Evolutionary conservation across 2,888 invertebrate genomes (phyloP).

Genomic region (Netelia inedita): DNA sequence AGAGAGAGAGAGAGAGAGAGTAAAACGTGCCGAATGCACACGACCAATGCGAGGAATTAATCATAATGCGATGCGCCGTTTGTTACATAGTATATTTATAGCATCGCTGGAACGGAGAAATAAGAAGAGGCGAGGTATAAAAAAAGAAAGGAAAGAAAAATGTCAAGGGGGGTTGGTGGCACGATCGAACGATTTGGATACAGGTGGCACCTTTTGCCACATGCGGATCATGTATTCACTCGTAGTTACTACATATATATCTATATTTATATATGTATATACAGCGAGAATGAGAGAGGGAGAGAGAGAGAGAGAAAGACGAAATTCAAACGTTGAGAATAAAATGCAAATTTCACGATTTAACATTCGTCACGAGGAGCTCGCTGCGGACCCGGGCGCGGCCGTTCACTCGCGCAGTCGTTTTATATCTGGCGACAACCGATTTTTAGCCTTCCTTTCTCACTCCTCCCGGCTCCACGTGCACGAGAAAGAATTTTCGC

Average conservation of each 20-base stretch:
- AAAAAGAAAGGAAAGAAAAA: conserved; percentile 64
- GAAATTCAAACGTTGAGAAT: conserved; percentile 65
- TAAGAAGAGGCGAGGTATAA: conserved; percentile 46
- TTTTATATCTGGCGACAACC: conserved; percentile 55
- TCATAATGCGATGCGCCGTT: conserved; percentile 59
- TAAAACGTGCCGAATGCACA: conserved; percentile 61
- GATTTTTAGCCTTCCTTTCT: conserved; percentile 37
- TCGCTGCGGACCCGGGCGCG: conserved; percentile 64
- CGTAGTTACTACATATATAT: conserved; percentile 52
- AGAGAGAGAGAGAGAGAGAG: conserved; percentile 12
- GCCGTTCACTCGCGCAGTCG: conserved; percentile 57
- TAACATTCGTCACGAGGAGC: conserved; percentile 74
- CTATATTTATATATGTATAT: not conserved
- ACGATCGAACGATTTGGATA: conserved; percentile 70
- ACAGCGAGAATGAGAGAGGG: not conserved
- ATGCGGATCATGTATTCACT: conserved; percentile 70
- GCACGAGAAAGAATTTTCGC: conserved; percentile 42
- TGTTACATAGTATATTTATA: conserved; percentile 65
- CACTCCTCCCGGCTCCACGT: conserved; percentile 11
- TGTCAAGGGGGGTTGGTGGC: conserved; percentile 52
- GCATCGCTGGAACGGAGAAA: conserved; percentile 57
- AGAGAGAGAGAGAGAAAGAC: conserved; percentile 22
- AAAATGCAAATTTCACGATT: conserved; percentile 73
- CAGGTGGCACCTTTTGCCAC: conserved; percentile 69
- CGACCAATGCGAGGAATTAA: conserved; percentile 60